A percentile compares a stretch with the other conserved stretches of the same genome.
Conservation (phyloP, 1,140 invertebrate genomes). For the Steinernema khuongi region DNA sequence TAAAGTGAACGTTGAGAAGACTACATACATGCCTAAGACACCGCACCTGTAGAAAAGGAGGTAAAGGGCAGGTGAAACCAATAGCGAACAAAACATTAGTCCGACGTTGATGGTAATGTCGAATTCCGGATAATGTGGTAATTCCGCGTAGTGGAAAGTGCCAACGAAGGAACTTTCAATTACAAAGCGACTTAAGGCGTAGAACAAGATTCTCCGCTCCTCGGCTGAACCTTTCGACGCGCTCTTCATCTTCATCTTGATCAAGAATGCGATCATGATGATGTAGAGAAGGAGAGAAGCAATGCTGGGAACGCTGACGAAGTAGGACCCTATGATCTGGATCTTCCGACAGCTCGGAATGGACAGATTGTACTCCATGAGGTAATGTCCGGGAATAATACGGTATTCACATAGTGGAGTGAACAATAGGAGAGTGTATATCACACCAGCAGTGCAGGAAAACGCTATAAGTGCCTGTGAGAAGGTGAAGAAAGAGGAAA, state of each 20-base stretch:
- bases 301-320: background rate
- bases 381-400: background rate
- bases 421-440: background rate
- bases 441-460: background rate
- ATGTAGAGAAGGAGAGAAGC: background rate
- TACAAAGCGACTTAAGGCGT: background rate
- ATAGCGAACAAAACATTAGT: background rate
- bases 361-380: background rate
- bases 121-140: background rate
- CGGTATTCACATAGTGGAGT: background rate
- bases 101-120: background rate
- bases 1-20: background rate
- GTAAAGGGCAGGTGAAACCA: background rate
- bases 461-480: background rate
- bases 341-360: background rate
- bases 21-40: background rate
- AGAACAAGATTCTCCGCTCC: background rate
- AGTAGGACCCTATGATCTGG: background rate
- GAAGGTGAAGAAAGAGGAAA: background rate
- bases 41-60: background rate
- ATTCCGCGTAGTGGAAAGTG: background rate
- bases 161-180: no score
- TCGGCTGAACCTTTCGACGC: background rate
- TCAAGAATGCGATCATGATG: background rate
- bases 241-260: background rate